These are phyloP conservation scores for Halocaridina rubra DNA, from an alignment of 2,888 invertebrate species.

Conservation along the genomic window DNA sequence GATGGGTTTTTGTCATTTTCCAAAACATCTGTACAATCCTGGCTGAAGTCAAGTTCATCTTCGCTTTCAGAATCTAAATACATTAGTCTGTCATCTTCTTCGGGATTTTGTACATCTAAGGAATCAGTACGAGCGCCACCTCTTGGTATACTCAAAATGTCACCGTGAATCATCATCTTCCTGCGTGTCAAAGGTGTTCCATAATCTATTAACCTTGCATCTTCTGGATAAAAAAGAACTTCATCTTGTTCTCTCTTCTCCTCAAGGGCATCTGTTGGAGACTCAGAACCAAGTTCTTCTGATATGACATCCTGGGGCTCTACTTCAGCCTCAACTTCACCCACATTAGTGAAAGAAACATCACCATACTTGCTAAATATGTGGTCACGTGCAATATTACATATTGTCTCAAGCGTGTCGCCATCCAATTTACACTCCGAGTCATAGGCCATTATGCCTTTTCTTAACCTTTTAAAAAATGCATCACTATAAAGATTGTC, in stretches of 20 bases:
- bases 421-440: neutral
- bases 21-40: no score
- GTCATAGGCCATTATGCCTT: neutral
- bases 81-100: neutral
- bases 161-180: neutral
- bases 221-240: neutral
- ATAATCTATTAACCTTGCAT: neutral
- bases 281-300: neutral
- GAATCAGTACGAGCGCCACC: neutral
- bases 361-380: neutral
- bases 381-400: neutral
- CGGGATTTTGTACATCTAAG: no score
- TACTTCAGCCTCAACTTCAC: neutral
- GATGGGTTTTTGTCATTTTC: no score
- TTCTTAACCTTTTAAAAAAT: neutral
- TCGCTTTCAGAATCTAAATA: neutral
- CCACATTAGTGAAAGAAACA: no score
- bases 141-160: neutral
- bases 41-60: neutral
- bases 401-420: neutral
- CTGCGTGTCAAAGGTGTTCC: neutral
- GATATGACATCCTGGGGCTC: neutral
- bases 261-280: neutral
- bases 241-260: neutral
- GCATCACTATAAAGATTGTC: conserved; percentile 6